Percentiles rank a stretch among this genome's conserved stretches.
Conservation (phyloP, 2,888 invertebrate species). For the Morpho helenor region DNA sequence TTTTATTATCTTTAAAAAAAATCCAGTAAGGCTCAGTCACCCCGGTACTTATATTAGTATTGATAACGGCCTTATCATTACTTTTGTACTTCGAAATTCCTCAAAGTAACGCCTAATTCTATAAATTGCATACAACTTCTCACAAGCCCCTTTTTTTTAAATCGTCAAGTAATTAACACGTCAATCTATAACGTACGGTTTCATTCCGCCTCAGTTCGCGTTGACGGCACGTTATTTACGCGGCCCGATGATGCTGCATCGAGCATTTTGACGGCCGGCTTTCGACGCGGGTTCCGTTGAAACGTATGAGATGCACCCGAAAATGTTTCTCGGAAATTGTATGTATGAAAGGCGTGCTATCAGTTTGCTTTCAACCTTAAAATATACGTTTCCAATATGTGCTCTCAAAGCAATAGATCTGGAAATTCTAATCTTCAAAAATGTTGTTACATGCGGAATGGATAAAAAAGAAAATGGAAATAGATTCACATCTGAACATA, state of each 20-base stretch:
- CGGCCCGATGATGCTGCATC: slow-evolving; percentile 4
- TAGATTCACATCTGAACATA: too few species aligned
- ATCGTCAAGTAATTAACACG: slow-evolving; percentile 4
- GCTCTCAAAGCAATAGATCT: slow-evolving; percentile 3
- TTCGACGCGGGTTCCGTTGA: slow-evolving; percentile 1
- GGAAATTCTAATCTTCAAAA: background rate
- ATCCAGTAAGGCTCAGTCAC: too few species aligned
- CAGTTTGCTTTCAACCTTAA: slow-evolving; percentile 11
- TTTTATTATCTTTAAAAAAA: too few species aligned
- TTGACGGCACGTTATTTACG: slow-evolving; percentile 12
- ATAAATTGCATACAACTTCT: too few species aligned
- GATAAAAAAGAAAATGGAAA: too few species aligned
- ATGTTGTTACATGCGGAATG: too few species aligned
- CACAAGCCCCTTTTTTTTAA: too few species aligned
- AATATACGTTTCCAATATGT: slow-evolving; percentile 9
- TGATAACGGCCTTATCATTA: too few species aligned
- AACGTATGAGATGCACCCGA: slow-evolving; percentile 5
- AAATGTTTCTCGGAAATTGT: slow-evolving; percentile 6
- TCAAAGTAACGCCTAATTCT: too few species aligned
- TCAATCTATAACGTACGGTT: background rate
- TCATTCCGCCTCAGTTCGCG: slow-evolving; percentile 2
- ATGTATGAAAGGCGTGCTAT: slow-evolving; percentile 1
- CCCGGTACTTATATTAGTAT: too few species aligned
- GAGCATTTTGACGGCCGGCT: slow-evolving; percentile 1
- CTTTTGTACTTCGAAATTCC: too few species aligned